Base-by-base conservation (phyloP, 2,888 invertebrate species). In the Ochropacha duplaris region DNA sequence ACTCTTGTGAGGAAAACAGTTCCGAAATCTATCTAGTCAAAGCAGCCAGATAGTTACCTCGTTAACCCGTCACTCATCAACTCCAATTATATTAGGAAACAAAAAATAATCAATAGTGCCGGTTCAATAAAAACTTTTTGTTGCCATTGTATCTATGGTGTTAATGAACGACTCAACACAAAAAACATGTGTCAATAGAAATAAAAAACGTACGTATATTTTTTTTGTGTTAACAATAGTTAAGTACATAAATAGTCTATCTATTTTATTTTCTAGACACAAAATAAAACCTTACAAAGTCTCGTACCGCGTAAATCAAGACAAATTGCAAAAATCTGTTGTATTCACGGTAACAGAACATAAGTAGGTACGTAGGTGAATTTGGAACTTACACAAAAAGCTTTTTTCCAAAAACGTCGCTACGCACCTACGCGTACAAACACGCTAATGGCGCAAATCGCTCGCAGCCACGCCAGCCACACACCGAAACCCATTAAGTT, bases 401-500 rank as follows among this genome's bases (percentile, higher is more conserved):
- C 44, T n/a, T 44, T 44, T n/a, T 44, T 19, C n/a, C 19, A 44
- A 44, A 44, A 44, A 11, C 26, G 14, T 24, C 26, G 26, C 26
- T 26, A 16, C 26, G 26, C 50, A 52, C 34, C 22, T 61, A 66
- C 65, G 69, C 67, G 76, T 74, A 75, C 84, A 86, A 88, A 88
- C 87, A 82, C 77, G 83, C 77, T 91, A 91, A 90, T 90, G 83
- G 87, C 82, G 77, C 74, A 80, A 83, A 84, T 79, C 83, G 85
- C 79, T 78, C 81, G 78, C 78, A 75, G 82, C 81, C 81, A 71
- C 83, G 74, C 79, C 78, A 75, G 82, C 81, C 81, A 71, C 83
- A 75, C 79, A 77, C 80, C 81, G 78, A 80, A 84, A 84, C 84
- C 88, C 87, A 90, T 90, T 90, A 90, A 86, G 81, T 88, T 84